Evolutionary conservation across 2,888 invertebrate species (phyloP).

Genomic region (Iphiclides podalirius): DNA sequence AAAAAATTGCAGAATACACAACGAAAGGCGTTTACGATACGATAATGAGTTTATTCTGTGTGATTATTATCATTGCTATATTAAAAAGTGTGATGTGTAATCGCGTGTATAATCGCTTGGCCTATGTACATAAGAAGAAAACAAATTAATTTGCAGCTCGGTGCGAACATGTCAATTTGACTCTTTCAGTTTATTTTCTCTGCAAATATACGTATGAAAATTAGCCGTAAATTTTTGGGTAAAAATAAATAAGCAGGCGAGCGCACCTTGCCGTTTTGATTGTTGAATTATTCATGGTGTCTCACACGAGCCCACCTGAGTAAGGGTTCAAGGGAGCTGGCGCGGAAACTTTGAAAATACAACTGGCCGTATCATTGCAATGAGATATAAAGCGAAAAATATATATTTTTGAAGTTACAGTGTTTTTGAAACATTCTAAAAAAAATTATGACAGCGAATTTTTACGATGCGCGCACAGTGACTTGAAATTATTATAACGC

Average conservation of each 20-base stretch:
- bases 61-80: too few relatives aligned
- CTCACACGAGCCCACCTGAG: slow-evolving; percentile 61
- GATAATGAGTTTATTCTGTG: too few relatives aligned
- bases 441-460: too few relatives aligned
- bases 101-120: too few relatives aligned
- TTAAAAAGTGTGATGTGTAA: too few relatives aligned
- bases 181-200: slow-evolving; percentile 29
- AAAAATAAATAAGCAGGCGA: slow-evolving; percentile 71
- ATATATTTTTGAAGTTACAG: neutral
- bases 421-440: neutral
- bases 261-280: slow-evolving; percentile 74
- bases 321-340: slow-evolving; percentile 42
- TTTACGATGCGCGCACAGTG: too few relatives aligned
- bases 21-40: too few relatives aligned
- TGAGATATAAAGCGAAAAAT: slow-evolving; percentile 52
- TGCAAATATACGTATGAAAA: slow-evolving; percentile 51
- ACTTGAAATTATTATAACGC: too few relatives aligned
- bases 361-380: slow-evolving; percentile 44
- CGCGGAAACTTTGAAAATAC: slow-evolving; percentile 47
- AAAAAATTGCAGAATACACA: too few relatives aligned
- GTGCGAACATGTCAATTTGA: slow-evolving; percentile 27
- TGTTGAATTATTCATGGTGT: slow-evolving; percentile 76
- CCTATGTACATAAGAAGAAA: too few relatives aligned
- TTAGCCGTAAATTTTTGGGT: slow-evolving; percentile 58
- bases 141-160: slow-evolving; percentile 27